These are phyloP conservation scores for Brassicogethes aeneus DNA, from an alignment of 2,888 invertebrate species.

Conservation along the genomic window DNA sequence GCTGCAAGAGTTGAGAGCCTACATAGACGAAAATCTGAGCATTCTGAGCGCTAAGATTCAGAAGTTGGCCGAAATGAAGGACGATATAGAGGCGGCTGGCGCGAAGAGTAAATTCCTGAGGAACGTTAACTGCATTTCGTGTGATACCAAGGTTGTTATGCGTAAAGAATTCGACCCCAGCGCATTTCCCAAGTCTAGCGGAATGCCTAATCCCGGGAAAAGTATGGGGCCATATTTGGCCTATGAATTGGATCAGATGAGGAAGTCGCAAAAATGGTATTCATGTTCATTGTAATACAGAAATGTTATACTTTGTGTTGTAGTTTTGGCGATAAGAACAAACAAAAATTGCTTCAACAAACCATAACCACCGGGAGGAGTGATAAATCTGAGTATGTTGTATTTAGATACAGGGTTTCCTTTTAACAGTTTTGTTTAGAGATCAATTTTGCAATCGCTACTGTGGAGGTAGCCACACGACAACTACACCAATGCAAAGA, in stretches of 20 bases:
- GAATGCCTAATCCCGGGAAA: conserved; percentile 47
- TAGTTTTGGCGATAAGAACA: not conserved
- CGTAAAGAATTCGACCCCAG: conserved; percentile 45
- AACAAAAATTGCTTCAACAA: not conserved
- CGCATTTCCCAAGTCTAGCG: conserved; percentile 42
- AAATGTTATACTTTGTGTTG: too few relatives aligned
- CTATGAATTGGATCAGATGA: conserved; percentile 55
- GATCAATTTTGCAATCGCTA: conserved; percentile 60
- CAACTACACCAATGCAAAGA: conserved; percentile 61
- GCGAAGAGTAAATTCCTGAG: conserved; percentile 56
- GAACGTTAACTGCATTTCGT: conserved; percentile 69
- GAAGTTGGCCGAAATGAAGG: conserved; percentile 47
- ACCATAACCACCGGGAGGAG: not conserved
- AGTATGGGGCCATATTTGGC: conserved; percentile 63
- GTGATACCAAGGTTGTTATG: conserved; percentile 69
- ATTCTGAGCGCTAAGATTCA: conserved; percentile 45
- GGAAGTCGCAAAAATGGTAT: conserved; percentile 45
- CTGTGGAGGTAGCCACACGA: conserved; percentile 71
- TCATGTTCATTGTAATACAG: conserved; percentile 6
- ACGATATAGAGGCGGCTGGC: conserved; percentile 64
- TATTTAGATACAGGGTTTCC: too few relatives aligned
- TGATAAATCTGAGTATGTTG: not conserved
- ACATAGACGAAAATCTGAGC: too few relatives aligned
- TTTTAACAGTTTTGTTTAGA: conserved; percentile 25
- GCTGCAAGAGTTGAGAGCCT: too few relatives aligned